These are phyloP conservation scores for Subacronicta megacephala DNA, from an alignment of 2,888 invertebrate genomes.

Conservation along the genomic window DNA sequence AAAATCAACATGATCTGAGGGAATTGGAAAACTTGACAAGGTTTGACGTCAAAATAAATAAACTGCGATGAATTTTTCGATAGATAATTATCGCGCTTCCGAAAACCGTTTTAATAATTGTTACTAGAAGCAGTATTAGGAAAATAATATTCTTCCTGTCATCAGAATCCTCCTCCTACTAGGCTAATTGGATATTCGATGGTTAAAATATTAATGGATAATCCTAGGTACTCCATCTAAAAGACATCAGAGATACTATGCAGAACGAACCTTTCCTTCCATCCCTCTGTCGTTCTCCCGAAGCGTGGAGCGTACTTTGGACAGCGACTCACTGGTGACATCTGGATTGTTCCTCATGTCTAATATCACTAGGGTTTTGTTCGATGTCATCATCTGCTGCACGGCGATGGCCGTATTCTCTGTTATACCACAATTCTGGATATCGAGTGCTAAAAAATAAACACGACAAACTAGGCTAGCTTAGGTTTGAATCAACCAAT, in stretches of 20 bases:
- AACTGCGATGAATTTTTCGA: no score
- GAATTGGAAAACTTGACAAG: no score
- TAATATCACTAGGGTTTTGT: constrained; percentile 91
- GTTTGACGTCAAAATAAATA: no score
- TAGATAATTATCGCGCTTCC: no score
- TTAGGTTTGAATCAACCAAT: not conserved
- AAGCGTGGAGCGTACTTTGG: constrained; percentile 83
- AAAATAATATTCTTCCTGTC: no score
- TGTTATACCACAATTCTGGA: constrained; percentile 93
- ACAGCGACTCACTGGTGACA: constrained; percentile 82
- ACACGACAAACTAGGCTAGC: not conserved
- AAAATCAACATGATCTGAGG: no score
- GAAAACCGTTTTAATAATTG: no score
- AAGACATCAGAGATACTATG: not conserved
- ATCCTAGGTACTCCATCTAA: no score
- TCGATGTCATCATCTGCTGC: constrained; percentile 90
- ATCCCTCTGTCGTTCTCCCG: constrained; percentile 78
- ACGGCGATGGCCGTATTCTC: constrained; percentile 89
- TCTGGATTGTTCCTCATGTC: constrained; percentile 91
- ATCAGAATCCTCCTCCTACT: no score
- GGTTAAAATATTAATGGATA: no score
- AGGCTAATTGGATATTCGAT: no score
- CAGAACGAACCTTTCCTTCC: constrained; percentile 79
- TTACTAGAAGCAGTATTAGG: no score
- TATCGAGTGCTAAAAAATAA: constrained; percentile 90